These are phyloP conservation scores for Rapana venosa DNA, from an alignment of 2,888 invertebrate species.

Conservation along the genomic window DNA sequence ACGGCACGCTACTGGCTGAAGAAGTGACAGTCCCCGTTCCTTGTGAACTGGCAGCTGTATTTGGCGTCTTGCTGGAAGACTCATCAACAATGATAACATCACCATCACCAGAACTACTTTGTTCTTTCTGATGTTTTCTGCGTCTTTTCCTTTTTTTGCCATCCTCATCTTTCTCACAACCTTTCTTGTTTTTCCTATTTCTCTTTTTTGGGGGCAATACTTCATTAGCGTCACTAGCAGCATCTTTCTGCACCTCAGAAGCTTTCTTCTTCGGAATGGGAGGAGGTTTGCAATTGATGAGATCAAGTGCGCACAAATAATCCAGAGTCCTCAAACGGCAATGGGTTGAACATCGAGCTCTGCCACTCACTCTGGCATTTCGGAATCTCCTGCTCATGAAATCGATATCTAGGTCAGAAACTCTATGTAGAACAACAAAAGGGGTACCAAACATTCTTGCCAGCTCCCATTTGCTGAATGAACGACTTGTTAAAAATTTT, in stretches of 20 bases:
- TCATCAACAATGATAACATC: neutral
- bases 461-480: constrained; percentile 26
- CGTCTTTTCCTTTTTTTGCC: constrained; percentile 4
- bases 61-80: neutral
- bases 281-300: constrained; percentile 24
- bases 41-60: neutral
- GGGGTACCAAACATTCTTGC: neutral
- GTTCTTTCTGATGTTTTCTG: neutral
- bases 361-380: constrained; percentile 21
- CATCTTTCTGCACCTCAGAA: neutral
- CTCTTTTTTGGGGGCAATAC: neutral
- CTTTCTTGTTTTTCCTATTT: neutral
- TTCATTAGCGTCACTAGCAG: neutral
- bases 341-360: constrained; percentile 14
- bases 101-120: neutral
- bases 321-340: constrained; percentile 33
- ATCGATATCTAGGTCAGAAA: constrained; percentile 26
- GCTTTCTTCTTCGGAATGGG: neutral
- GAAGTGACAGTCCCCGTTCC: neutral
- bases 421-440: constrained; percentile 34
- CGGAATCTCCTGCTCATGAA: constrained; percentile 41
- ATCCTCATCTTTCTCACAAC: neutral
- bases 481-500: constrained; percentile 8
- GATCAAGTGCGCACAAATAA: constrained; percentile 25
- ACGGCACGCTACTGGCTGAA: neutral